Base-by-base conservation (phyloP, 2,797 vertebrate species). In the Poecile montanus region DNA sequence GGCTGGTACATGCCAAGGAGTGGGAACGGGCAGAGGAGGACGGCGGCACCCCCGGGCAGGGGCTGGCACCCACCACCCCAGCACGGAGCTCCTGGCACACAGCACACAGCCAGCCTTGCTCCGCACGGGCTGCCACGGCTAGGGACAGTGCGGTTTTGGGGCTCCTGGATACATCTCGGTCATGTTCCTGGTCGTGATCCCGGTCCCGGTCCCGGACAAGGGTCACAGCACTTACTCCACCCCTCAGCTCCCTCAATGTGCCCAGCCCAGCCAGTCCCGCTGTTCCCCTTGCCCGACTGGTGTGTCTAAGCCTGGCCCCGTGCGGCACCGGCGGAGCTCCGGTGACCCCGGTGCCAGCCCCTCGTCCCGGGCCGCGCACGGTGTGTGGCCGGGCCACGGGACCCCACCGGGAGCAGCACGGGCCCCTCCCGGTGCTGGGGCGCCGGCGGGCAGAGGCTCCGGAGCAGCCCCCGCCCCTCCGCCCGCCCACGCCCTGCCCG, bases 151-250 rank as follows among this genome's bases (percentile, higher is more conserved):
- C 42, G 27, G 11, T 3, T 14, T 66, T 30, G 57, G 22, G 27
- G 32, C 16, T 70, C 13, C 32, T 3, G 42, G 21, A 32, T 22
- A 6, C 5, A 10, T 32, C 44, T 18, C 10, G 7, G 7, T 30
- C 30, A 9, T 8, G 47, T 3, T 25, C 51, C 27, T 9, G 7
- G 16, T 61, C 21, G 3, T 13, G 26, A 12, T 51, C 29, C 32
- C 2, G n/a, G 12, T 5, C n/a, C 13, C 3, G 36, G 16, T 50
- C 5, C 34, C 0, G 42, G 18, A 27, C 14, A 25, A 2, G 4
- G 27, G 7, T 73, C 27, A 11, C 27, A 42, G 23, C 57, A 11
- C 9, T 50, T 29, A 6, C 1, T 40, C 10, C 40, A 38, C 32
- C 14, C 27, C 5, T 63, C 70, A 30, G 70, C 26, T 81, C 16